Evolutionary conservation across 2,797 vertebrate genomes (phyloP), one percentile per base, ranked within the genome.

Genomic region (Microctenopoma steveboyesi): DNA sequence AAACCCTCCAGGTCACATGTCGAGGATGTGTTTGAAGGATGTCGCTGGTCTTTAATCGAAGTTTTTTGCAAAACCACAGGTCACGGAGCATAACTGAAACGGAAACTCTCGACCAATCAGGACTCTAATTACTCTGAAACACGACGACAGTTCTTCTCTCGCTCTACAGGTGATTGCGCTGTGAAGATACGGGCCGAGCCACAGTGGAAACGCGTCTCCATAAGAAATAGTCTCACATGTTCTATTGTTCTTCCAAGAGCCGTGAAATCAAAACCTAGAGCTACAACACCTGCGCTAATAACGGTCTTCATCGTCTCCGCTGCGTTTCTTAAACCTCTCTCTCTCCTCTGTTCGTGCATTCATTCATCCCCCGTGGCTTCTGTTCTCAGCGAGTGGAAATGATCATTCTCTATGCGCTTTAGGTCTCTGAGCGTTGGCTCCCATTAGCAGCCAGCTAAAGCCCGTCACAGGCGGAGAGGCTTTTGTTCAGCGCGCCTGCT

Each of bases 361-460:
- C 37, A 72, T 67, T 55, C 71, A 4, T 72, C 76, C 64, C 51
- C 61, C 48, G 76, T 70, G 81, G 66, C 74, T 83, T 69, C 37
- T 46, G 53, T 74, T 76, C 64, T 42, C 10, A 63, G 59, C 0
- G 12, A 51, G 53, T 45, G 16, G 15, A 76, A 66, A 76, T 63
- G 61, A 76, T 77, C 54, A 22, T 46, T 74, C 63, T 72, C 47
- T 53, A 5, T 30, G 57, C 10, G 45, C 50, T 63, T 51, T 51
- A 61, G 49, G 71, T 52, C 50, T 80, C 71, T 1, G 50, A 78
- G 74, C 3, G 11, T 28, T 61, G 69, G 46, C 64, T 67, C 59
- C 78, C 68, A 83, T 84, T 78, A 79, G 71, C 54, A 56, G 45
- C 14, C 4, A 69, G 70, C 75, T 67, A 14, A 45, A 76, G 62